Conservation (phyloP, 1,140 invertebrate genomes). For the Listronotus bonariensis region DNA sequence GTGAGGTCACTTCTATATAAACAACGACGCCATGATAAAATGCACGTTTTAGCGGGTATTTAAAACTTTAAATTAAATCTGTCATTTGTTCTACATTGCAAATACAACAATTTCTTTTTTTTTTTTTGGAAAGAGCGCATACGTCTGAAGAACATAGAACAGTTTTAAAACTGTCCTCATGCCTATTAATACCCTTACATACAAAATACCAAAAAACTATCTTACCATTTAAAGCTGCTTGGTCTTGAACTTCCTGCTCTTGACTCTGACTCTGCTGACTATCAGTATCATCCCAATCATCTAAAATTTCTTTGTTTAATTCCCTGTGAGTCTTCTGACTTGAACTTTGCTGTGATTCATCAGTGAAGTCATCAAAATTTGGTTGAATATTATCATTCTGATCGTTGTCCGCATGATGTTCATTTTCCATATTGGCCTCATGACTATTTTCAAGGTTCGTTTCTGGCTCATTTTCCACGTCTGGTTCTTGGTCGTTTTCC, state of each 20-base stretch:
- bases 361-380: constrained; percentile 33
- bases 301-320: constrained; percentile 48
- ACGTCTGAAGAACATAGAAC: too few species aligned
- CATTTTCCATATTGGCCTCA: constrained; percentile 59
- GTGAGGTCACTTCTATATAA: too few species aligned
- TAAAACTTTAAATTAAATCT: too few species aligned
- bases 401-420: constrained; percentile 56
- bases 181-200: too few species aligned
- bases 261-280: constrained; percentile 49
- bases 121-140: too few species aligned
- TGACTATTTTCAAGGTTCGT: constrained; percentile 46
- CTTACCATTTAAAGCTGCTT: constrained; percentile 8
- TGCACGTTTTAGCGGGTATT: too few species aligned
- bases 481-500: constrained; percentile 55
- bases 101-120: too few species aligned
- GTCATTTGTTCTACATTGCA: too few species aligned
- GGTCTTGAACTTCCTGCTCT: constrained; percentile 13
- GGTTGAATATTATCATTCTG: constrained; percentile 17
- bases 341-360: constrained; percentile 19
- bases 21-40: too few species aligned
- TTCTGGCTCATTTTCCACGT: constrained; percentile 62
- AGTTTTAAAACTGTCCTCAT: too few species aligned
- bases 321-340: constrained; percentile 16
- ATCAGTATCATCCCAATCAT: constrained; percentile 56
- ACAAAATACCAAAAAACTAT: too few species aligned